Evolutionary conservation across 23 tunicate genomes (phyloP), one percentile per base, ranked within the genome.

Genomic region (Styela plicata): DNA sequence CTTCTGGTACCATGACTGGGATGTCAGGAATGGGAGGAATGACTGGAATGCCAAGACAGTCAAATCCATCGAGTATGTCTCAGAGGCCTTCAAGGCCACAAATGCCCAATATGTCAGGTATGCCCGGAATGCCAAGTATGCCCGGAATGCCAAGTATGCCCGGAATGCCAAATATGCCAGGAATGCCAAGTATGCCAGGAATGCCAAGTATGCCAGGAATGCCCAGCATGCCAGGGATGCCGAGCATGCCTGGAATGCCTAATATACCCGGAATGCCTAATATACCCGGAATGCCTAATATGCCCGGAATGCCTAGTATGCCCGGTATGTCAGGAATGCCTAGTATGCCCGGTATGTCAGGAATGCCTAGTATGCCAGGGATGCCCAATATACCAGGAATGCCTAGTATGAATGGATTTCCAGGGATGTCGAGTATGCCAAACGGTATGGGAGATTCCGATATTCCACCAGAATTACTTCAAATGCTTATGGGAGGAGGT

Each of bases 311-410:
- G 57, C 71, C 71, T 17, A 67, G 22, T 29, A 67, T 27, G 57
- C 71, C 71, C 19, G 31, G 71, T 18, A 25, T 73, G 1, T 17
- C 36, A 63, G 27, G 22, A 0, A 25, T 73, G 33, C 63, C 1
- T 16, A 61, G 57, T n/a, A 31, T 73, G 2, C 81, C 71, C 1
- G 22, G 24, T 67, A 18, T 67, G 5, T 20, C 81, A 20, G 81
- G 81, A 24, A 22, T 76, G 1, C 71, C 71, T 0, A 67, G 17
- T 25, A 27, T 29, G 31, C 71, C 71, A 67, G 71, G 71, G 1
- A 25, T 67, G 1, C 71, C 71, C 71, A 67, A 67, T 67, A 67
- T 67, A 23, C 71, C 71, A 29, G 71, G 71, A 67, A 27, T 67
- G 1, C 71, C 71, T 16, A 0, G 71, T 67, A 25, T 67, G 71